These are phyloP conservation scores for Papilio polyxenes DNA, from an alignment of 1,140 invertebrate genomes.

Conservation along the genomic window DNA sequence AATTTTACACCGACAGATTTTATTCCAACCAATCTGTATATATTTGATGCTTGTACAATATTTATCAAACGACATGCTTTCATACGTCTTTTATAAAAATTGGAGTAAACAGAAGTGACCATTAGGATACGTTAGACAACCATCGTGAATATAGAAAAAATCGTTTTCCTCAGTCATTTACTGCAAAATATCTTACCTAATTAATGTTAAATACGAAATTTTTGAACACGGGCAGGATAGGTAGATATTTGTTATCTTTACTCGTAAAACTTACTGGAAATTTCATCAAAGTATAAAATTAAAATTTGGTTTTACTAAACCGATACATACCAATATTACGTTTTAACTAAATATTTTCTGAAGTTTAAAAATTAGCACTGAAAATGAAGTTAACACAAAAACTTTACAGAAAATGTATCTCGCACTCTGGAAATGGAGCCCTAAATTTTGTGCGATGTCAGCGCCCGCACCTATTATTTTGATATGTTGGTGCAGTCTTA, in stretches of 20 bases:
- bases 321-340: background rate
- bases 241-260: no score
- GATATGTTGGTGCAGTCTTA: slow-evolving; percentile 27
- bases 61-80: background rate
- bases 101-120: background rate
- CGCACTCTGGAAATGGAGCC: slow-evolving; percentile 7
- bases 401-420: slow-evolving; percentile 19
- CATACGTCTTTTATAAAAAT: background rate
- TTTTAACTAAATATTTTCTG: background rate
- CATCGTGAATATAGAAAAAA: background rate
- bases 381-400: background rate
- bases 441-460: slow-evolving; percentile 19
- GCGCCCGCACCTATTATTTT: slow-evolving; percentile 24
- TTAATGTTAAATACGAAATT: no score
- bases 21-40: slow-evolving; percentile 9
- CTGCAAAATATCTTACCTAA: no score
- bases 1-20: slow-evolving; percentile 7
- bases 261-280: no score
- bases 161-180: background rate
- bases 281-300: no score
- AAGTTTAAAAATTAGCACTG: background rate
- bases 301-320: background rate
- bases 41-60: background rate
- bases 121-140: no score
- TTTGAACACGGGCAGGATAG: no score